phyloP scores from a whole-genome alignment of 1,140 invertebrate genomes.

The Nasonia giraulti region DNA sequence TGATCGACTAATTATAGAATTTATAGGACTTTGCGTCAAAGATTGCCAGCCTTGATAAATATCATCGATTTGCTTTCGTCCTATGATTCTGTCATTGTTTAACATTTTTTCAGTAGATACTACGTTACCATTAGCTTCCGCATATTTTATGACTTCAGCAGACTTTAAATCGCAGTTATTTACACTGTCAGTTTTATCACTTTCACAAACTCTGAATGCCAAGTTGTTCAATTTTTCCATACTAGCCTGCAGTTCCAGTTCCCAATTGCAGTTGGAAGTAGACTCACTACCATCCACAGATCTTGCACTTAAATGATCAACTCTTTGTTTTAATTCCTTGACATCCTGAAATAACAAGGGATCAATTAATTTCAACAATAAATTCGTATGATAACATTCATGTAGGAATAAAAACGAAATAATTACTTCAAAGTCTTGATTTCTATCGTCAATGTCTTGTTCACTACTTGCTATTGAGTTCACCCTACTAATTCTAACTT shows the following conservation, averaged over 20 bases:
- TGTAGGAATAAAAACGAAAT: conserved; percentile 51
- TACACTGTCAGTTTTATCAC: conserved; percentile 44
- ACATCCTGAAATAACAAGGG: conserved; percentile 59
- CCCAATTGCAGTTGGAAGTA: conserved; percentile 67
- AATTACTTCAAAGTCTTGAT: conserved; percentile 64
- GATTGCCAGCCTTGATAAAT: conserved; percentile 58
- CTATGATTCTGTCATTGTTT: conserved; percentile 50
- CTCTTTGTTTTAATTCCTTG: conserved; percentile 56
- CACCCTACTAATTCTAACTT: conserved; percentile 60
- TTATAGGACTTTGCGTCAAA: conserved; percentile 60
- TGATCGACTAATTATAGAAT: conserved; percentile 60
- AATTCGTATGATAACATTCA: neutral
- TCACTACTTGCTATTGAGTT: conserved; percentile 63
- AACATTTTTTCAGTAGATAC: conserved; percentile 34
- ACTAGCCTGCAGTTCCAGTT: conserved; percentile 68
- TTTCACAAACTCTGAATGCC: conserved; percentile 54
- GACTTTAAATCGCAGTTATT: conserved; percentile 44
- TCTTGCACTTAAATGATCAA: conserved; percentile 64
- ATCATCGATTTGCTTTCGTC: conserved; percentile 47
- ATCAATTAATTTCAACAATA: neutral
- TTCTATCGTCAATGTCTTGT: conserved; percentile 60
- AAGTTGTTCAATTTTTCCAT: conserved; percentile 67
- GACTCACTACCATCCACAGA: conserved; percentile 70
- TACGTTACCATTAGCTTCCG: conserved; percentile 37
- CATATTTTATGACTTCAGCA: conserved; percentile 20